phyloP scores from a whole-genome alignment of 2,797 vertebrate genomes.

The Telmatherina bonti region DNA sequence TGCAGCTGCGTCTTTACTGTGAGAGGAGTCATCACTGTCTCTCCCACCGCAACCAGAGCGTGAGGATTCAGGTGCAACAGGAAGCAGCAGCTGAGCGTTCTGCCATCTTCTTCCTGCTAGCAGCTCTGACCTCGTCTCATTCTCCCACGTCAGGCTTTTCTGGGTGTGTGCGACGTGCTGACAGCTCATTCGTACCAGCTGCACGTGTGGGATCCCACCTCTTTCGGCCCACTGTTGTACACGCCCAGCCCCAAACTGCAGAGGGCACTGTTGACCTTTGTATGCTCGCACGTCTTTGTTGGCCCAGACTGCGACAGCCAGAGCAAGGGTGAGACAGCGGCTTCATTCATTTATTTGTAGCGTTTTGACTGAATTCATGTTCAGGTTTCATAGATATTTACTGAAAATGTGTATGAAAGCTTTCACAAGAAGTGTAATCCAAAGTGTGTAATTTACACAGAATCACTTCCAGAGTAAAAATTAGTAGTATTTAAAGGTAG shows the following conservation, averaged over 20 bases:
- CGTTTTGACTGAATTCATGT: conserved; percentile 5
- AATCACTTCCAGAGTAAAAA: not conserved
- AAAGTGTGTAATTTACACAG: not conserved
- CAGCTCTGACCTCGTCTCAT: rapidly evolving
- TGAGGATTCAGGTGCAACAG: conserved; percentile 86
- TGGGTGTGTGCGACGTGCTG: conserved; percentile 89
- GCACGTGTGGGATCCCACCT: conserved; percentile 75
- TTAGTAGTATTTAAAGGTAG: too few relatives aligned
- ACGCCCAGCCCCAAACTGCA: conserved; percentile 87
- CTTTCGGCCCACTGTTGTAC: conserved; percentile 75
- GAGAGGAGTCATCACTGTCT: conserved; percentile 84
- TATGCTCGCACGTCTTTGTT: conserved; percentile 83
- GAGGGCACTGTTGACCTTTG: conserved; percentile 86
- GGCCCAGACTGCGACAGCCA: conserved; percentile 75
- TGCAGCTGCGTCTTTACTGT: conserved; percentile 84
- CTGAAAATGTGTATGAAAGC: not conserved
- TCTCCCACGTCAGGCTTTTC: conserved; percentile 82
- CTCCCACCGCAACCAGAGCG: conserved; percentile 76
- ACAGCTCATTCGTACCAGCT: conserved; percentile 87
- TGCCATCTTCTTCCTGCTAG: rapidly evolving
- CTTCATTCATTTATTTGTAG: not conserved
- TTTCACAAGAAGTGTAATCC: not conserved
- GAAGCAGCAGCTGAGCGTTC: not conserved
- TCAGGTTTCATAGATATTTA: not conserved
- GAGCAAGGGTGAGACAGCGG: conserved; percentile 71